These are phyloP conservation scores for Megaceryle maxima DNA, from an alignment of 2,113 vertebrate species.

Conservation along the genomic window DNA sequence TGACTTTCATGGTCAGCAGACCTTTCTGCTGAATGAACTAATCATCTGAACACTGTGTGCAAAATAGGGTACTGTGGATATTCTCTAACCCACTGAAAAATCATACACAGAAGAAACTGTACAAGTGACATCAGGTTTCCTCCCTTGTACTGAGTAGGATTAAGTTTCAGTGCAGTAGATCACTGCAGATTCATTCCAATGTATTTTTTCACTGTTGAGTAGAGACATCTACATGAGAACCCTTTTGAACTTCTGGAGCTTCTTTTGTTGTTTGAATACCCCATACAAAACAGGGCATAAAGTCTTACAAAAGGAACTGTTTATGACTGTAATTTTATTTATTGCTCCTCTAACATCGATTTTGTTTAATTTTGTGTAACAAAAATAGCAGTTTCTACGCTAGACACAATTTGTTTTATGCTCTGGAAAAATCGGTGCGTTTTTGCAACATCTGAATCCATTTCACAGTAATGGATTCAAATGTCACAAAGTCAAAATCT, in stretches of 20 bases:
- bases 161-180: not conserved
- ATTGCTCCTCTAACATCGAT: not conserved
- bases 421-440: not conserved
- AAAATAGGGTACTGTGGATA: not conserved
- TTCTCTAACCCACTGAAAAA: not conserved
- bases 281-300: not conserved
- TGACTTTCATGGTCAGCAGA: not conserved
- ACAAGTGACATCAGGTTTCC: not conserved
- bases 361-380: conserved; percentile 1
- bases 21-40: not conserved
- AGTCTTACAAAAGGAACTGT: not conserved
- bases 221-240: not conserved
- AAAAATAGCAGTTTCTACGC: conserved; percentile 6
- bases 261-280: not conserved
- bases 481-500: not conserved
- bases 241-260: not conserved
- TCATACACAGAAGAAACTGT: not conserved
- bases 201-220: not conserved
- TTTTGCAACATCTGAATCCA: conserved; percentile 39
- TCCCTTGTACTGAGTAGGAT: not conserved
- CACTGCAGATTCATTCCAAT: not conserved
- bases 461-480: not conserved
- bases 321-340: not conserved
- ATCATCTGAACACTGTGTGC: not conserved
- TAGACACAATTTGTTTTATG: not conserved